phyloP scores from a whole-genome alignment of 2,113 vertebrate species.

The Actenoides lindsayi region DNA sequence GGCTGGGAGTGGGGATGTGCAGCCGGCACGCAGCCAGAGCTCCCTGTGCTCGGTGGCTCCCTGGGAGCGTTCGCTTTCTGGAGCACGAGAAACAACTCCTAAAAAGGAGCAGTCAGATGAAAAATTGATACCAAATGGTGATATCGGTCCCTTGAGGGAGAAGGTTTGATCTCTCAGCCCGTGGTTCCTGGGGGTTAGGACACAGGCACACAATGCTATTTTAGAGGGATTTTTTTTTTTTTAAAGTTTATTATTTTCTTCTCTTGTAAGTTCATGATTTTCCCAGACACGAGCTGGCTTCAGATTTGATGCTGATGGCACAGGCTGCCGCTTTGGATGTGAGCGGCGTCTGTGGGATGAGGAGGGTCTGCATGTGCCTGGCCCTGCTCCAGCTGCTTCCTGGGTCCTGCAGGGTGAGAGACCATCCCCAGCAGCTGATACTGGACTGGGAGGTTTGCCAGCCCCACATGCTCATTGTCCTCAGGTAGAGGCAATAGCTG shows the following conservation, averaged over 20 bases:
- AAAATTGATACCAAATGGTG: conserved; percentile 38
- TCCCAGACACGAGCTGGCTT: background rate
- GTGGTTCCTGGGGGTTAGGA: background rate
- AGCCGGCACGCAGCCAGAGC: accelerated
- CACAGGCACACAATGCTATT: background rate
- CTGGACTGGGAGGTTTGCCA: accelerated
- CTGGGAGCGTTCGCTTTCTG: background rate
- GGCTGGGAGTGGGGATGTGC: accelerated
- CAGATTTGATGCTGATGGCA: background rate
- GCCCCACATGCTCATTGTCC: accelerated
- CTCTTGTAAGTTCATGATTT: background rate
- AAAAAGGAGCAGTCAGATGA: conserved; percentile 50
- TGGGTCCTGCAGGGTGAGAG: background rate
- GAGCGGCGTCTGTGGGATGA: accelerated
- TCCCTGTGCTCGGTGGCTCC: background rate
- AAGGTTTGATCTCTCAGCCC: background rate
- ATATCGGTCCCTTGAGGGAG: background rate
- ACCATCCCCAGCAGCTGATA: background rate
- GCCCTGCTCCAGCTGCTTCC: background rate
- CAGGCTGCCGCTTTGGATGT: accelerated
- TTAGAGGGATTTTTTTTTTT: background rate
- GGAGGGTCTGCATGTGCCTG: background rate
- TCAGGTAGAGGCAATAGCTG: background rate
- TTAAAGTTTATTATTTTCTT: background rate
- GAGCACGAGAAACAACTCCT: conserved; percentile 15